Evolutionary conservation across 2,797 vertebrate species (phyloP).

Genomic region (Xiphophorus birchmanni): DNA sequence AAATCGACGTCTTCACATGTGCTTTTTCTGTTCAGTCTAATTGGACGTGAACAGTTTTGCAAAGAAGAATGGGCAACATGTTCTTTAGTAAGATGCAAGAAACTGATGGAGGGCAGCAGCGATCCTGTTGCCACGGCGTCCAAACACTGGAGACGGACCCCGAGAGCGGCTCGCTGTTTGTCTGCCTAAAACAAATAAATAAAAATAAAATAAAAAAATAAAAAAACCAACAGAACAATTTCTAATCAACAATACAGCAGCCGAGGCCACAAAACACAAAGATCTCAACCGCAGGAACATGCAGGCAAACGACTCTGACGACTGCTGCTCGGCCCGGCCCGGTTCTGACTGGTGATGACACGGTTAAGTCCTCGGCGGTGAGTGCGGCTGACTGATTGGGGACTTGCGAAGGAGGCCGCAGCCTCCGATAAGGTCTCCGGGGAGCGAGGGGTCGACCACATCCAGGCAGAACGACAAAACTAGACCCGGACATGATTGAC

Average conservation of each 20-base stretch:
- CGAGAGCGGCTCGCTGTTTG: conserved; percentile 41
- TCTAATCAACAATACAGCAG: conserved; percentile 48
- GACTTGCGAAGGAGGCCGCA: conserved; percentile 30
- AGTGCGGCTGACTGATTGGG: conserved; percentile 26
- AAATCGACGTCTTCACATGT: too few relatives aligned
- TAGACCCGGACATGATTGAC: conserved; percentile 1
- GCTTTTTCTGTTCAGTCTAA: background rate
- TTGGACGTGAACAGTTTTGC: background rate
- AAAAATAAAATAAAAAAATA: too few relatives aligned
- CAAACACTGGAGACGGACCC: conserved; percentile 30
- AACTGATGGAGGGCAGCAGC: conserved; percentile 25
- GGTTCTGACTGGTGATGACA: conserved; percentile 23
- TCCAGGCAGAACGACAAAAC: background rate
- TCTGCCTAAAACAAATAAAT: conserved; percentile 37
- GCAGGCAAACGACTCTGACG: conserved; percentile 53
- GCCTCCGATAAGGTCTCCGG: conserved; percentile 28
- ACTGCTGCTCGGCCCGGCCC: conserved; percentile 12
- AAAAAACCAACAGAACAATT: conserved; percentile 31
- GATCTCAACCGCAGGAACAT: conserved; percentile 43
- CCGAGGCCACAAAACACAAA: conserved; percentile 56
- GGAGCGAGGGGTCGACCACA: conserved; percentile 7
- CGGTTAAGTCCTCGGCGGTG: background rate
- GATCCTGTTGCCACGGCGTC: conserved; percentile 5
- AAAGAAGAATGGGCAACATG: background rate
- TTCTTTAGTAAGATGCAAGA: too few relatives aligned